Base-by-base conservation (phyloP, 1,140 invertebrate species). In the Kradibia gibbosae region DNA sequence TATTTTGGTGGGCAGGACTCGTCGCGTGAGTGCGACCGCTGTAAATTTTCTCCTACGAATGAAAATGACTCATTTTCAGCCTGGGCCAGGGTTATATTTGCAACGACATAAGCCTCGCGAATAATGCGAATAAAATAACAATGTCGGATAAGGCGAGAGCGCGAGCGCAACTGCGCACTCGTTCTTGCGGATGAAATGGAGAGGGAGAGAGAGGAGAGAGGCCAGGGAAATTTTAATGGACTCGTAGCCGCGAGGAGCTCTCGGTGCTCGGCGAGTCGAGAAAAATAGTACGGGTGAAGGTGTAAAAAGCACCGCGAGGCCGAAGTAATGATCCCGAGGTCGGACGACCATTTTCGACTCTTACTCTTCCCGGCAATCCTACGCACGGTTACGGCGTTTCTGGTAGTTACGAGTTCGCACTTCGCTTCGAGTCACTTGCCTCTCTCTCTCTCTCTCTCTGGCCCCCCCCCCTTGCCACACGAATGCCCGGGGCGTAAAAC, bases 41-140 rank as follows among this genome's bases (percentile, higher is more conserved):
- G 34, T 17, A n/a, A 39, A 39, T 39, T 39, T 67, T 22, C 62
- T 36, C 39, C n/a, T 39, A 67, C 39, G 39, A n/a, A 39, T 39
- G 20, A 67, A 67, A 39, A 67, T n/a, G 39, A 67, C 36, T 39
- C 34, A 39, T 22, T 65, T 65, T 25, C 34, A 8, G 34, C 0
- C 3, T n/a, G 1, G 20, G 17, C 20, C 8, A 17, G 7, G 4
- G 15, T 20, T 3, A 10, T 22, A 39, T n/a, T 39, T n/a, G 39
- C 62, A 67, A 67, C n/a, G 5, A 36, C 20, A 36, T 67, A 39
- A 67, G 1, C n/a, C 36, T 15, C 17, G 34, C 62, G 62, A n/a
- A 67, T 39, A 67, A 39, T 67, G 11, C 36, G n/a, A 67, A 34
- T 34, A 39, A 67, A 67, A 67, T 8, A 65, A 65, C 62, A 65